Evolutionary conservation across 1,140 invertebrate genomes (phyloP).

Genomic region (Procambarus clarkii): DNA sequence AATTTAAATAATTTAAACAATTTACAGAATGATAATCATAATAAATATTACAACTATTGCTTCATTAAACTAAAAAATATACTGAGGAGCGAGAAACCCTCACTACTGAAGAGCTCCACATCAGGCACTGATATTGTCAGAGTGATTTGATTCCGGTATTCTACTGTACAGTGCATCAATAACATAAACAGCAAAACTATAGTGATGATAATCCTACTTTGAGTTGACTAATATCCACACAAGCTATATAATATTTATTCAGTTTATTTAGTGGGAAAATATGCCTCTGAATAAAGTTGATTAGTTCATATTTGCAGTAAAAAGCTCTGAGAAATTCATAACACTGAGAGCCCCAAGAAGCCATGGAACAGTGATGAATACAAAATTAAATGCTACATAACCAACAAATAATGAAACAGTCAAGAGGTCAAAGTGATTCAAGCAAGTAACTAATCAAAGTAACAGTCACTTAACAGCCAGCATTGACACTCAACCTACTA

Average conservation of each 20-base stretch:
- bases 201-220: neutral
- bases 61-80: neutral
- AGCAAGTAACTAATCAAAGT: neutral
- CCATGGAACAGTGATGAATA: neutral
- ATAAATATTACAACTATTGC: neutral
- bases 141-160: neutral
- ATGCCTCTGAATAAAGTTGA: constrained; percentile 25
- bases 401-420: neutral
- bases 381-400: neutral
- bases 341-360: neutral
- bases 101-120: neutral
- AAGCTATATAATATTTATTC: constrained; percentile 10
- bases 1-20: neutral
- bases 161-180: constrained; percentile 10
- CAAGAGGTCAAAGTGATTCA: neutral
- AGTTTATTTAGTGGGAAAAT: constrained; percentile 30
- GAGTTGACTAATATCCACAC: constrained; percentile 1
- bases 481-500: neutral
- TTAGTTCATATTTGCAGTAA: neutral
- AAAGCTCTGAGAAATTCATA: constrained; percentile 11
- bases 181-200: neutral
- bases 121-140: constrained; percentile 13
- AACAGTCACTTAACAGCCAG: neutral
- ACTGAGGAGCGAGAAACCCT: neutral
- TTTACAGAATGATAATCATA: neutral